Percentiles rank a stretch among this genome's conserved stretches.
Conservation (phyloP, 1,140 invertebrate genomes). For the Nomia melanderi region DNA sequence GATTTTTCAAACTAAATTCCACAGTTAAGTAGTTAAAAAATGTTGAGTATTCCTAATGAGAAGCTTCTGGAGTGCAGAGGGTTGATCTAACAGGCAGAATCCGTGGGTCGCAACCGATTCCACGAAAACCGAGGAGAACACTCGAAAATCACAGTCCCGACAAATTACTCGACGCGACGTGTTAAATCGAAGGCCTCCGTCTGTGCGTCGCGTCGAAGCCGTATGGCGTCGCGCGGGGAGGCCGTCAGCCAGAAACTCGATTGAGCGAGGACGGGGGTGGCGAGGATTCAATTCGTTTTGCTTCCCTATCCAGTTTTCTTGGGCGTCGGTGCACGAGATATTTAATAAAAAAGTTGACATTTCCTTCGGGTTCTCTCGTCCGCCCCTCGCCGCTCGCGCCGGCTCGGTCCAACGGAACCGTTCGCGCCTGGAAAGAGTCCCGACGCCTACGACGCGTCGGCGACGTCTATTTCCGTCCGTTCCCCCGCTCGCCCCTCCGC, state of each 20-base stretch:
- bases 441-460: neutral
- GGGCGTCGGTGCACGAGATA: conserved; percentile 42
- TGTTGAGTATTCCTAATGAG: too few species aligned
- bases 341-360: conserved; percentile 68
- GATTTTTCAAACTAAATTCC: too few species aligned
- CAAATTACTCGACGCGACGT: neutral
- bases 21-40: too few species aligned
- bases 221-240: neutral
- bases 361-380: conserved; percentile 44
- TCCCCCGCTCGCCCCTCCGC: neutral
- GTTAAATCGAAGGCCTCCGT: conserved; percentile 31
- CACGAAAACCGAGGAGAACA: neutral
- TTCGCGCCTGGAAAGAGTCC: neutral
- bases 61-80: too few species aligned
- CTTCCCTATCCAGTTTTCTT: conserved; percentile 35
- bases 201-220: neutral
- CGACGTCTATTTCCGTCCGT: neutral
- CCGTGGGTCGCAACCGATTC: neutral
- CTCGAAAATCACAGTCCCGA: neutral
- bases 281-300: conserved; percentile 44
- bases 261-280: neutral
- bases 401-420: conserved; percentile 1
- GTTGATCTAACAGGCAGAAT: too few species aligned
- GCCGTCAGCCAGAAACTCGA: conserved; percentile 30
- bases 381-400: neutral